Conservation (phyloP, 2,797 vertebrate species). For the Apodemus agrarius region DNA sequence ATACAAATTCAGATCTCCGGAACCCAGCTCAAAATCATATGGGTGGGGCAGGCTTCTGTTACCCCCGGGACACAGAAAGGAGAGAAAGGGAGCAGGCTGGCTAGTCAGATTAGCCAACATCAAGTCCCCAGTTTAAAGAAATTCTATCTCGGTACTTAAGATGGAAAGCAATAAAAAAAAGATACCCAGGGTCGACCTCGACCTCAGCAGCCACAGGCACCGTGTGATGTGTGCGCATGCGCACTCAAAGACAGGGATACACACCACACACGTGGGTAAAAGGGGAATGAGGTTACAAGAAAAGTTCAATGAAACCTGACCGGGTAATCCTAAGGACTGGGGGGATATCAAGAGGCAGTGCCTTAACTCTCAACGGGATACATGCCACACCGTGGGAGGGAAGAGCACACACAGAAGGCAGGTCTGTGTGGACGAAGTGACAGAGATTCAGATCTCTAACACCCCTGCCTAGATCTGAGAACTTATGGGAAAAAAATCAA, state of each 20-base stretch:
- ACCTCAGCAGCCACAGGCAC: neutral
- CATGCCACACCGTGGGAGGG: neutral
- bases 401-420: neutral
- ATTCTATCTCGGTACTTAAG: neutral
- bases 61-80: neutral
- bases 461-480: neutral
- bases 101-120: neutral
- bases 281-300: neutral
- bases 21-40: neutral
- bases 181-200: neutral
- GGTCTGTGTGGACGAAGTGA: neutral
- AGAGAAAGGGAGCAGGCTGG: neutral
- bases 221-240: neutral
- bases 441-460: neutral
- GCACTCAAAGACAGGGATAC: neutral
- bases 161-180: neutral
- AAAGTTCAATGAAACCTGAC: neutral
- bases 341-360: neutral
- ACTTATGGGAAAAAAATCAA: neutral
- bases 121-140: neutral
- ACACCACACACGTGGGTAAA: too few species aligned
- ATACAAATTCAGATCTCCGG: neutral
- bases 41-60: too few species aligned
- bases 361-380: neutral
- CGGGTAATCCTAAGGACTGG: neutral